Conservation (phyloP, 2,888 invertebrate genomes). For the Conchocele bisecta region DNA sequence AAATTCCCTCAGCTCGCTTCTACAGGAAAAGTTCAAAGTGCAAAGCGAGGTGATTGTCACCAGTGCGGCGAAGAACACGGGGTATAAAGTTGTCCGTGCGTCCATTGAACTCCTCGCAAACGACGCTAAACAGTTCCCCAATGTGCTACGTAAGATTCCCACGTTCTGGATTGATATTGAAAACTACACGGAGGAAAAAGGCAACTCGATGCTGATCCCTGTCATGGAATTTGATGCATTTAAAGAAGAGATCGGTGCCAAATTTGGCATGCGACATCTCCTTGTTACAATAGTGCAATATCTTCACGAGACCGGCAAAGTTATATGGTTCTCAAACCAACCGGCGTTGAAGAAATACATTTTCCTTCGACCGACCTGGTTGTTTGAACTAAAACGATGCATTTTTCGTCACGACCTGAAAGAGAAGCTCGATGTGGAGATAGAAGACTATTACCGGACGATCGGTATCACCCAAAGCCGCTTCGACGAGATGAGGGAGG, state of each 20-base stretch:
- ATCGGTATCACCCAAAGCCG: slow-evolving; percentile 63
- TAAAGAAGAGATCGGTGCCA: slow-evolving; percentile 71
- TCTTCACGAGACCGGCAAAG: slow-evolving; percentile 80
- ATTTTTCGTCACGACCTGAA: slow-evolving; percentile 75
- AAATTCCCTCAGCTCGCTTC: slow-evolving; percentile 73
- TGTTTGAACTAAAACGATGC: slow-evolving; percentile 75
- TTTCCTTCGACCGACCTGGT: slow-evolving; percentile 79
- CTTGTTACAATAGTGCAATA: slow-evolving; percentile 76
- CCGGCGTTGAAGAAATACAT: slow-evolving; percentile 70
- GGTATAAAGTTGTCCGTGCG: slow-evolving; percentile 71
- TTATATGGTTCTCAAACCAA: slow-evolving; percentile 74
- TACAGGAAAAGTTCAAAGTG: slow-evolving; percentile 73
- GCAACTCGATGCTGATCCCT: slow-evolving; percentile 75
- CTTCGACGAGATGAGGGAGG: slow-evolving; percentile 71
- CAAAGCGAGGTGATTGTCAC: slow-evolving; percentile 75
- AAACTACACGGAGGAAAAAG: slow-evolving; percentile 76
- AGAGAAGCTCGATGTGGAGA: slow-evolving; percentile 62
- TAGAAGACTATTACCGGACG: slow-evolving; percentile 73
- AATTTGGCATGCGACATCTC: slow-evolving; percentile 80
- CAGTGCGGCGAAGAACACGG: slow-evolving; percentile 69
- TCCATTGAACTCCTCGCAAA: slow-evolving; percentile 73
- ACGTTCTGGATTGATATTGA: slow-evolving; percentile 81
- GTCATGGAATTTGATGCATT: slow-evolving; percentile 75
- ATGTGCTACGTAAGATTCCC: slow-evolving; percentile 77
- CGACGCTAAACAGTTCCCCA: slow-evolving; percentile 72